A percentile compares a stretch with the other conserved stretches of the same genome.
phyloP scores from a whole-genome alignment of 2,113 vertebrate genomes.

The Alethe diademata region DNA sequence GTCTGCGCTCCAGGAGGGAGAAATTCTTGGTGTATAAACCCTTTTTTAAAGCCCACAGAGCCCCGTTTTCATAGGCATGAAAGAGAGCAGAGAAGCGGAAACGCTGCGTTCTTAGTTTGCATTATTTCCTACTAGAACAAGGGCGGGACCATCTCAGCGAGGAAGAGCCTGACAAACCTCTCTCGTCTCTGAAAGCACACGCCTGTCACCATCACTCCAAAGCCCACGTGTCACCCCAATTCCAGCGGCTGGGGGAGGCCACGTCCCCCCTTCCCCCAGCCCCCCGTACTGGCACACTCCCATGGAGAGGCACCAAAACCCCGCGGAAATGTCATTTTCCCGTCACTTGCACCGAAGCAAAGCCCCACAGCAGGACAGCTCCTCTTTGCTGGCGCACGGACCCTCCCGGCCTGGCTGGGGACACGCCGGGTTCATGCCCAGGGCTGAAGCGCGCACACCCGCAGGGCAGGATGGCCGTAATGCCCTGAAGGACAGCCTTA shows the following conservation, averaged over 20 bases:
- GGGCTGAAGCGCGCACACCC: rapidly evolving
- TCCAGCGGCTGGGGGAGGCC: neutral
- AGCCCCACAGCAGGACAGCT: neutral
- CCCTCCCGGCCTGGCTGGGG: neutral
- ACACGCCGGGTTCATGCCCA: rapidly evolving
- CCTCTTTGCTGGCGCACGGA: rapidly evolving
- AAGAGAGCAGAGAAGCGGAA: conserved; percentile 23
- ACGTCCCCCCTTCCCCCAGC: too few relatives aligned
- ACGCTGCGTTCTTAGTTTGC: neutral
- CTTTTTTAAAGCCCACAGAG: neutral
- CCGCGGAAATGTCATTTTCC: rapidly evolving
- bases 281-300: rapidly evolving
- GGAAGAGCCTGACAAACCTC: neutral
- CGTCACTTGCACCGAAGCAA: rapidly evolving
- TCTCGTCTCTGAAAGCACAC: neutral
- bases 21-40: neutral
- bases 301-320: neutral
- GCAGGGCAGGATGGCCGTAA: neutral
- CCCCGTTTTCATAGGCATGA: neutral
- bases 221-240: neutral
- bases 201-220: neutral
- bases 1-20: neutral
- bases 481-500: neutral
- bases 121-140: neutral
- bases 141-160: neutral